Percentiles rank a stretch among this genome's conserved stretches.
Evolutionary conservation across 2,888 invertebrate genomes (phyloP).

Genomic region (Ypsolopha scabrella): DNA sequence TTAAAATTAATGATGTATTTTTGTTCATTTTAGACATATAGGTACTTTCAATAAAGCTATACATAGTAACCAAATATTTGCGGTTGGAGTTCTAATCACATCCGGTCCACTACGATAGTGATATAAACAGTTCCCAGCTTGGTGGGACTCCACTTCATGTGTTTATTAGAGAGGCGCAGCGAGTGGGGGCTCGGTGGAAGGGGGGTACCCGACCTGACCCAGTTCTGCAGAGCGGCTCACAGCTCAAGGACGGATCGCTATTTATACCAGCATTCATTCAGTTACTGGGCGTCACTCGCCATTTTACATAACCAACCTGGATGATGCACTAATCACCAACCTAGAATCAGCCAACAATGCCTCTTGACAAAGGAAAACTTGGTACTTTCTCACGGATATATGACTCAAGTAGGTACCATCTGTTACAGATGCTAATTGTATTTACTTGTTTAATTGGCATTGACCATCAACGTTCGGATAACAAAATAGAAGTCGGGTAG

Average conservation of each 20-base stretch:
- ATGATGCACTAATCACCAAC: no score
- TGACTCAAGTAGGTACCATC: no score
- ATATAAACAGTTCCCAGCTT: no score
- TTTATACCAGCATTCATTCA: conserved; percentile 57
- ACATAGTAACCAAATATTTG: no score
- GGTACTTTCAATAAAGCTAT: no score
- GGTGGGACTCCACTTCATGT: neutral
- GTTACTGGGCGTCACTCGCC: conserved; percentile 50
- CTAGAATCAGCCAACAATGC: no score
- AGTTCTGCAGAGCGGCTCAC: conserved; percentile 47
- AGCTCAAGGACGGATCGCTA: conserved; percentile 67
- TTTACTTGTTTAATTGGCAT: neutral
- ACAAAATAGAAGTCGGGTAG: neutral
- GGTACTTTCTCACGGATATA: no score
- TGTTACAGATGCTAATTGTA: neutral
- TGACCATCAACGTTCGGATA: neutral
- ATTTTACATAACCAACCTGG: conserved; percentile 65
- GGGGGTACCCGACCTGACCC: conserved; percentile 52
- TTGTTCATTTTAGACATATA: no score
- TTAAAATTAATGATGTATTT: no score
- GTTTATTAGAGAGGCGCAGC: neutral
- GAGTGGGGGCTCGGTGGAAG: conserved; percentile 6
- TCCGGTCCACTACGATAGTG: no score
- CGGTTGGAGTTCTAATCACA: no score
- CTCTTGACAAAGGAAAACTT: no score